Evolutionary conservation across 2,113 vertebrate species (phyloP), one percentile per base, ranked within the genome.

Genomic region (Centropus bengalensis): DNA sequence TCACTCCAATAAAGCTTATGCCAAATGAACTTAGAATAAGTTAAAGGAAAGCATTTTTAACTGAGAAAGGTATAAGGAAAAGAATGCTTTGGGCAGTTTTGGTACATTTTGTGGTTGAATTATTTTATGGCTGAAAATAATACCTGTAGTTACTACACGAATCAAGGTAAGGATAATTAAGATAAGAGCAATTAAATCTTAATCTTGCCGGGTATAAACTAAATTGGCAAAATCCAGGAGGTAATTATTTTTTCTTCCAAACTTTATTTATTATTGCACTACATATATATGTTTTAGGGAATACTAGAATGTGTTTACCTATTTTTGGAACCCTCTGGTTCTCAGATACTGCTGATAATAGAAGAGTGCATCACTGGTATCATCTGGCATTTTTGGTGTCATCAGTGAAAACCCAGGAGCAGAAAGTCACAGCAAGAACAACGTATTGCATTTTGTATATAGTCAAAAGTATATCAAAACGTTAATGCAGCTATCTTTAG

Each of bases 51-150:
- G 26, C 14, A 36, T 83, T 95, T 93, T 55, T 47, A 83, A 44
- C 56, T 62, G 68, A 73, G 38, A 82, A 20, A 77, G 13, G 23
- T 2, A 2, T 56, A 40, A 6, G 84, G 76, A 86, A 95, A 93
- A 88, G 4, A 88, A n/a, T 32, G 76, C 82, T 94, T 63, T 56
- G 42, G 87, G 91, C 56, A 85, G 4, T 80, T 91, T 12, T 91
- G 60, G 80, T 94, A 83, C 70, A 83, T 75, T 74, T 49, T 86
- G 47, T 83, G 93, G 82, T 71, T 86, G 91, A 88, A 83, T 94
- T 88, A 91, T 83, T 96, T 93, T 81, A 93, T 51, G 71, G 73
- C 60, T 78, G 44, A 75, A 75, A 82, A 52, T 30, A 91, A 83
- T 60, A 86, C 36, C 38, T 70, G 40, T 21, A 91, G 82, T 60